Evolutionary conservation across 2,797 vertebrate species (phyloP).

Genomic region (Salarias fasciatus): DNA sequence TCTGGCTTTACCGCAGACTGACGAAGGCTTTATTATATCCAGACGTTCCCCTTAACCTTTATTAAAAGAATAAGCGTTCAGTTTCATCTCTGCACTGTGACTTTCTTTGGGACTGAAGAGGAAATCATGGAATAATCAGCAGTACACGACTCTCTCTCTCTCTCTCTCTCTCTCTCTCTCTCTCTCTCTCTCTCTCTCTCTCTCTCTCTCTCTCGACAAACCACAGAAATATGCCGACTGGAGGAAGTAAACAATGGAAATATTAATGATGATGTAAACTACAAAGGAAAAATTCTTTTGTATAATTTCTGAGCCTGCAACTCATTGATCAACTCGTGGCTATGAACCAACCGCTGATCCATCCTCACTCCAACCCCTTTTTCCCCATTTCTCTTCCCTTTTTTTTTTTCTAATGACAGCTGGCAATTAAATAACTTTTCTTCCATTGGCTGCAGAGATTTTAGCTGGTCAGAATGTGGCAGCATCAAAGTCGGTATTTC

Average conservation of each 20-base stretch:
- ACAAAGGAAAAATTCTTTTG: constrained; percentile 14
- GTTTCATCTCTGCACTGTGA: not conserved
- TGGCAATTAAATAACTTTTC: constrained; percentile 52
- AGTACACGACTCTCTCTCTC: constrained; percentile 10
- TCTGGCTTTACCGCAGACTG: not conserved
- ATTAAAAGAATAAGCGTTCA: not conserved
- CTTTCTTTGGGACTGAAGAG: not conserved
- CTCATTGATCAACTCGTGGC: constrained; percentile 31
- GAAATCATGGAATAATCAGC: constrained; percentile 17
- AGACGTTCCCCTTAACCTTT: not conserved
- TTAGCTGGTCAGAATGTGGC: too few relatives aligned
- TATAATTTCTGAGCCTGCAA: constrained; percentile 7
- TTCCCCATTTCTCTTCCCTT: constrained; percentile 25
- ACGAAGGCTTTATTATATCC: constrained; percentile 7
- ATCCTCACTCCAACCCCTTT: constrained; percentile 1
- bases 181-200: too few relatives aligned
- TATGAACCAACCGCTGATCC: constrained; percentile 21
- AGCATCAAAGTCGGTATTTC: not conserved
- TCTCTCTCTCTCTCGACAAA: constrained; percentile 6
- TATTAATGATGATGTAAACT: constrained; percentile 37
- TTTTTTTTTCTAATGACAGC: constrained; percentile 34
- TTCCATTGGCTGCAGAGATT: constrained; percentile 34
- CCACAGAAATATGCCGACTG: constrained; percentile 34
- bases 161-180: not conserved
- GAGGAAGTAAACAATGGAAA: constrained; percentile 50